Evolutionary conservation across 2,888 invertebrate genomes (phyloP).

Genomic region (Ectropis crepuscularia): DNA sequence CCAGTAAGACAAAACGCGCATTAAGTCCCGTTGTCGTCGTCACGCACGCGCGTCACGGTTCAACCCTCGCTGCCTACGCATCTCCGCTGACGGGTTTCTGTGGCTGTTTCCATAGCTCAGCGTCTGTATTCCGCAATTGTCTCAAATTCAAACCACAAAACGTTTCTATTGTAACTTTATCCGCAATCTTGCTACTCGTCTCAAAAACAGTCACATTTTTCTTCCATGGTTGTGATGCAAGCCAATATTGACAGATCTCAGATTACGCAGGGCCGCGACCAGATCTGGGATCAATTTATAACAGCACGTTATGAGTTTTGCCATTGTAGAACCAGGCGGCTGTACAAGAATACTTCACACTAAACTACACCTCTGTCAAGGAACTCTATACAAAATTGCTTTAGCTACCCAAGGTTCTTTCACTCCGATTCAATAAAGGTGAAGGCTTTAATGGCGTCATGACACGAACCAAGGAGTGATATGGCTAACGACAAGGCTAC

Average conservation of each 20-base stretch:
- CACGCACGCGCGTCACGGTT: constrained; percentile 47
- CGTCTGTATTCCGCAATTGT: no score
- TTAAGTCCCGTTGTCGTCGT: constrained; percentile 38
- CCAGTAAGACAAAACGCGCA: constrained; percentile 21
- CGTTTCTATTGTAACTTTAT: no score
- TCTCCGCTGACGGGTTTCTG: constrained; percentile 33
- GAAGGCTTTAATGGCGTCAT: constrained; percentile 11
- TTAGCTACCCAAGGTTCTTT: constrained; percentile 20
- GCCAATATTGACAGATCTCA: no score
- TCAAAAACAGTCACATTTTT: no score
- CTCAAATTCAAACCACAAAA: no score
- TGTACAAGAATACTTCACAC: constrained; percentile 12
- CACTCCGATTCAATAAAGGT: constrained; percentile 18
- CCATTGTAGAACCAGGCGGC: no score
- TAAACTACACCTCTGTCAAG: constrained; percentile 28
- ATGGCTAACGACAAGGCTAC: not conserved
- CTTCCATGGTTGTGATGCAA: no score
- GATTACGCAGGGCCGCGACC: no score
- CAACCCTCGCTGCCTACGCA: constrained; percentile 41
- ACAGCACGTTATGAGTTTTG: no score
- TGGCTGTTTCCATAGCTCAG: constrained; percentile 15
- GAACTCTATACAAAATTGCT: constrained; percentile 22
- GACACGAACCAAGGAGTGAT: constrained; percentile 11
- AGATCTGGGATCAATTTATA: no score
- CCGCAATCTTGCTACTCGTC: no score